phyloP scores from a whole-genome alignment of 2,797 vertebrate genomes.

The Decapterus maruadsi region DNA sequence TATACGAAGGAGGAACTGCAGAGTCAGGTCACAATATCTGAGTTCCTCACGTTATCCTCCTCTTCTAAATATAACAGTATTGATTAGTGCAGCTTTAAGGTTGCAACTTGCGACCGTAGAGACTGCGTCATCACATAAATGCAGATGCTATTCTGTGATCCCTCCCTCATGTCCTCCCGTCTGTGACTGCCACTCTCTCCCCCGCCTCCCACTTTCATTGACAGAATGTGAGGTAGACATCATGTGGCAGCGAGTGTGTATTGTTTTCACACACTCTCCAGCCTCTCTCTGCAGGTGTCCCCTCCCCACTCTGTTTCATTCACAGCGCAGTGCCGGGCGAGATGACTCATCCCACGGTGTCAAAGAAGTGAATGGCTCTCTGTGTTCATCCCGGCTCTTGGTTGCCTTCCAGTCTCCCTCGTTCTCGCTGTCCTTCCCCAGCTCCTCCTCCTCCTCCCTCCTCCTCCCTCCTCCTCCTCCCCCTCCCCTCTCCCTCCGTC shows the following conservation, averaged over 20 bases:
- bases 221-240: slow-evolving; percentile 56
- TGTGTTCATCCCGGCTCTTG: slow-evolving; percentile 39
- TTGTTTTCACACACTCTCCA: slow-evolving; percentile 24
- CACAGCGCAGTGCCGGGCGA: slow-evolving; percentile 67
- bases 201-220: slow-evolving; percentile 53
- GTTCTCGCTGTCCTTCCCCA: slow-evolving; percentile 33
- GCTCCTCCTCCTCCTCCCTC: not conserved
- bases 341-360: slow-evolving; percentile 81
- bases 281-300: slow-evolving; percentile 60
- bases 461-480: not conserved
- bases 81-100: not conserved
- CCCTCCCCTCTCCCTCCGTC: not conserved
- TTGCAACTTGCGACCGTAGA: not conserved
- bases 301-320: slow-evolving; percentile 64
- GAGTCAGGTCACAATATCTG: not conserved
- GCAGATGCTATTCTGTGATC: not conserved
- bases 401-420: slow-evolving; percentile 28
- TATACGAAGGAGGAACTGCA: not conserved
- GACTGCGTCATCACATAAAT: slow-evolving; percentile 3
- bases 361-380: slow-evolving; percentile 65
- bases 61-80: not conserved
- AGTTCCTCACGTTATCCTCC: not conserved
- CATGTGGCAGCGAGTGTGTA: slow-evolving; percentile 24
- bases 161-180: slow-evolving; percentile 23
- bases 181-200: slow-evolving; percentile 10